A percentile compares a stretch with the other conserved stretches of the same genome.
Conservation (phyloP, 1,140 invertebrate species). For the Periplaneta americana region DNA sequence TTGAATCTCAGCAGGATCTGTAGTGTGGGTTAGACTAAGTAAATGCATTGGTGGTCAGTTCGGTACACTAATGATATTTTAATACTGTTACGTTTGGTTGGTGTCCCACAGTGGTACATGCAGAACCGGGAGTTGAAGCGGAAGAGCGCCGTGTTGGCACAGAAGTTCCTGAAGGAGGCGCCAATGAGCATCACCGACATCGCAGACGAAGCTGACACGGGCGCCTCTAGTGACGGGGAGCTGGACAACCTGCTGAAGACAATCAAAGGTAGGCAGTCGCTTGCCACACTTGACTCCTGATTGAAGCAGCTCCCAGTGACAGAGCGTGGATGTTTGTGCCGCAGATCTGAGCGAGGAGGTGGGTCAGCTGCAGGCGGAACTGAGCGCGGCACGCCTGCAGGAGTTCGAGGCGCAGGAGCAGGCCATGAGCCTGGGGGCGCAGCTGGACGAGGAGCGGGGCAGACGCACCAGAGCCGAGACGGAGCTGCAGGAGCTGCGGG, state of each 20-base stretch:
- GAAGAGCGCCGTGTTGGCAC: constrained; percentile 51
- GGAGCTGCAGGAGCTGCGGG: constrained; percentile 45
- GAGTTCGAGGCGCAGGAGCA: constrained; percentile 67
- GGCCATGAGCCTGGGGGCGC: constrained; percentile 37
- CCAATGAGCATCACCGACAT: constrained; percentile 19
- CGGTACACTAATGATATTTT: no score
- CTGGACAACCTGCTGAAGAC: constrained; percentile 60
- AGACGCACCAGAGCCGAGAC: constrained; percentile 39
- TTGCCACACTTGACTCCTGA: no score
- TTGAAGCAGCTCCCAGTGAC: no score
- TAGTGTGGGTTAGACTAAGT: no score
- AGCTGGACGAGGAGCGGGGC: constrained; percentile 50
- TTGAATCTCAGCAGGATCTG: no score
- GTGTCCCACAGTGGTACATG: constrained; percentile 56
- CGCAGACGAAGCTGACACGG: constrained; percentile 35
- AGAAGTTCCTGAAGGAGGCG: constrained; percentile 37
- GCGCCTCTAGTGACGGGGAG: constrained; percentile 50
- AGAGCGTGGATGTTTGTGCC: no score
- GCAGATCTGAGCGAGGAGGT: constrained; percentile 55
- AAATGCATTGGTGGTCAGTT: no score
- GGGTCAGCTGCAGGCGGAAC: constrained; percentile 58
- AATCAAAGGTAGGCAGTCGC: constrained; percentile 39
- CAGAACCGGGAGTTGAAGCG: constrained; percentile 64
- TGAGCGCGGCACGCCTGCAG: constrained; percentile 52
- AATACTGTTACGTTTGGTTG: not conserved